Evolutionary conservation across 2,888 invertebrate species (phyloP).

Genomic region (Bedellia somnulentella): DNA sequence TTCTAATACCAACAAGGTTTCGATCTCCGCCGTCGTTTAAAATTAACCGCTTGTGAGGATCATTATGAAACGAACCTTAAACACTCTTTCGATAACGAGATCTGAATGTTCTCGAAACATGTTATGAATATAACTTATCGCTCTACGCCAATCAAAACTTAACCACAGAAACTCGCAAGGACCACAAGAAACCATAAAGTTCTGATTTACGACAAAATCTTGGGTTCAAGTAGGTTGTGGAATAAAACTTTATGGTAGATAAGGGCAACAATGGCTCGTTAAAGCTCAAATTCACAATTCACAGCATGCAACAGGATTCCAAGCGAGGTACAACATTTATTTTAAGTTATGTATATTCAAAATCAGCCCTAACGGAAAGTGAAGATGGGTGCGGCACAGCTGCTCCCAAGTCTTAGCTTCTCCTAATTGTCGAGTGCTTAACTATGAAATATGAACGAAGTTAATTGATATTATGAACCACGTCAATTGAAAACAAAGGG

Average conservation of each 20-base stretch:
- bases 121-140: conserved; percentile 1
- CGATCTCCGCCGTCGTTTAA: conserved; percentile 24
- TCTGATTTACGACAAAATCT: conserved; percentile 16
- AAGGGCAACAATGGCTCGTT: conserved; percentile 23
- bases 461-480: conserved; percentile 50
- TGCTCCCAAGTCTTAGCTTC: conserved; percentile 2
- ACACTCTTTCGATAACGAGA: conserved; percentile 27
- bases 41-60: conserved; percentile 23
- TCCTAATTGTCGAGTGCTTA: conserved; percentile 11
- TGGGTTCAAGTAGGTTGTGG: conserved; percentile 10
- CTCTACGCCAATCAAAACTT: conserved; percentile 1
- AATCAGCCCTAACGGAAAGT: too few relatives aligned
- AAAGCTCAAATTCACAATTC: too few relatives aligned
- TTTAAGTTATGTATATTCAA: too few relatives aligned
- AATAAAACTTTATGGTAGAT: conserved; percentile 21
- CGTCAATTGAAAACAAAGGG: conserved; percentile 29
- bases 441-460: conserved; percentile 34
- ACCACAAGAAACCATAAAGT: neutral
- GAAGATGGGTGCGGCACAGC: too few relatives aligned
- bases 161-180: neutral
- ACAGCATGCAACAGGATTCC: too few relatives aligned
- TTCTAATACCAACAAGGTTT: conserved; percentile 44
- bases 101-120: conserved; percentile 15
- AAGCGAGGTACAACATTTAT: too few relatives aligned
- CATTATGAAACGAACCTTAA: too few relatives aligned